Evolutionary conservation across 1,140 invertebrate species (phyloP).

Genomic region (Lasaia peninsularis): DNA sequence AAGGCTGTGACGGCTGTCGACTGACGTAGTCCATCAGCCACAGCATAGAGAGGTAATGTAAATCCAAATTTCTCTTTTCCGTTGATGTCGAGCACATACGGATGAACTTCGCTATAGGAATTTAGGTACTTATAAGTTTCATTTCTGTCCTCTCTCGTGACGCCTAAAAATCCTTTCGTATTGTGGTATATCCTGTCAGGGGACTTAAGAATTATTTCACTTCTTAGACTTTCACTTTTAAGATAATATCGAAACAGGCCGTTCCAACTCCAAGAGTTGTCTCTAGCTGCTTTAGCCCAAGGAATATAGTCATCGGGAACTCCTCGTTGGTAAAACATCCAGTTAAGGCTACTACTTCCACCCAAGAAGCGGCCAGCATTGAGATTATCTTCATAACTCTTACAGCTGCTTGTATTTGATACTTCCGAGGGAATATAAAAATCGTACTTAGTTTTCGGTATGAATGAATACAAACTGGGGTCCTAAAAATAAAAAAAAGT

Average conservation of each 20-base stretch:
- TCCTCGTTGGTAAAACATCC: conserved; percentile 72
- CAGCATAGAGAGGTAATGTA: conserved; percentile 66
- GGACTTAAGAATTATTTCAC: conserved; percentile 18
- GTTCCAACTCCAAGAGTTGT: conserved; percentile 28
- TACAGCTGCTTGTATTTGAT: no score
- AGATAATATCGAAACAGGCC: conserved; percentile 26
- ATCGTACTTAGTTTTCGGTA: no score
- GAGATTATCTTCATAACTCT: no score
- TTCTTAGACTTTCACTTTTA: conserved; percentile 30
- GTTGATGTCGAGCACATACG: conserved; percentile 32
- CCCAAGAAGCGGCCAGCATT: conserved; percentile 79
- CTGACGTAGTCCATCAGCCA: conserved; percentile 78
- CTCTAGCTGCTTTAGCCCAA: conserved; percentile 28
- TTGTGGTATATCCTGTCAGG: conserved; percentile 21
- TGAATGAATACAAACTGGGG: no score
- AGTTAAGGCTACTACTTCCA: conserved; percentile 86
- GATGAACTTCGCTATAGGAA: conserved; percentile 32
- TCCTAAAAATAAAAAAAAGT: no score
- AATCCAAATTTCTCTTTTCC: conserved; percentile 33
- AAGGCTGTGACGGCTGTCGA: conserved; percentile 79
- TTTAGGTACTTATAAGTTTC: conserved; percentile 25
- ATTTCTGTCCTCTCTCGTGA: conserved; percentile 21
- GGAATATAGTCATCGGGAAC: conserved; percentile 28
- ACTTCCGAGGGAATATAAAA: no score
- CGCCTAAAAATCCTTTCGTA: conserved; percentile 27